phyloP scores from a whole-genome alignment of 2,113 vertebrate genomes.

The Leptobrachium ailaonicum region DNA sequence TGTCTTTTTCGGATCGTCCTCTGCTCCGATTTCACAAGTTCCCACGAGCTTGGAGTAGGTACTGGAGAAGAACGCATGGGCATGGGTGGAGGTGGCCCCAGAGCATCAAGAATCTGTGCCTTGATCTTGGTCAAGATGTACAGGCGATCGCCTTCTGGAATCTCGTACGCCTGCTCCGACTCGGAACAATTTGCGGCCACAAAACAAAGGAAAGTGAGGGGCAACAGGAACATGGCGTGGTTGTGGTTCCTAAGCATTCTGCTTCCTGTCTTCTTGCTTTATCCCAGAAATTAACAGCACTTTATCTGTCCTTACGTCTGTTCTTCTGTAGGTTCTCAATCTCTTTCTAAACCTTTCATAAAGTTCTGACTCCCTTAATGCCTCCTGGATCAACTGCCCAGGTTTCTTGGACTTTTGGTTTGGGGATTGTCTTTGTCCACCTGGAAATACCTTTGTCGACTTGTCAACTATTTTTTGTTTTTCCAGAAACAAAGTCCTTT shows the following conservation, averaged over 20 bases:
- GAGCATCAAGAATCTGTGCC: constrained; percentile 64
- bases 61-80: background rate
- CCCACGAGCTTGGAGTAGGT: constrained; percentile 16
- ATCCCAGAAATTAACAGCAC: too few relatives aligned
- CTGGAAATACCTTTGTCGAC: too few relatives aligned
- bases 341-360: too few relatives aligned
- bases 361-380: too few relatives aligned
- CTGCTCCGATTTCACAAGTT: constrained; percentile 51
- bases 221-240: background rate
- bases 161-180: constrained; percentile 18
- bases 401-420: too few relatives aligned
- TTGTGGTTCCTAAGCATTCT: background rate
- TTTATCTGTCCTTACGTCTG: too few relatives aligned
- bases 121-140: constrained; percentile 63
- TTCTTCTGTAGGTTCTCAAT: too few relatives aligned
- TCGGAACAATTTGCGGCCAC: background rate
- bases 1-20: constrained; percentile 58
- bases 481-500: too few relatives aligned
- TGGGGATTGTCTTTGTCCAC: too few relatives aligned
- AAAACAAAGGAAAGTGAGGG: background rate
- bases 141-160: constrained; percentile 25
- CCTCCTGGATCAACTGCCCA: too few relatives aligned
- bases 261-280: background rate
- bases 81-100: constrained; percentile 54
- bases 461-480: too few relatives aligned